Evolutionary conservation across 2,113 vertebrate genomes (phyloP).

Genomic region (Atractosteus spatula): DNA sequence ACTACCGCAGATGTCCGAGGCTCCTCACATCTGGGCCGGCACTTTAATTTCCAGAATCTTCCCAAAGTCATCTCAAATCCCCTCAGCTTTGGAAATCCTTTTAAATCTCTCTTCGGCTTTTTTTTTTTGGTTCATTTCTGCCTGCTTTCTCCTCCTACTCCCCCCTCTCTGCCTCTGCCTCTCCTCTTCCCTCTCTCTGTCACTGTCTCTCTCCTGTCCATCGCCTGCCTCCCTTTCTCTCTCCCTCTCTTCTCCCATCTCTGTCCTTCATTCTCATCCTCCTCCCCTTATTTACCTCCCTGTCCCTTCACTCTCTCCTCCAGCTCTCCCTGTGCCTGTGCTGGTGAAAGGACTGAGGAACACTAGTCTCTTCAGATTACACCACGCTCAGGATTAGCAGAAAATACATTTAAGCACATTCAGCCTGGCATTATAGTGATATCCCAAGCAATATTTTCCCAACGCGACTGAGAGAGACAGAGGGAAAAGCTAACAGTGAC

Average conservation of each 20-base stretch:
- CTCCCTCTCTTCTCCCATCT: background rate
- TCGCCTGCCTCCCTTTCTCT: background rate
- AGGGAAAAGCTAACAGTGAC: slow-evolving; percentile 34
- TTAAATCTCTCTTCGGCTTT: slow-evolving; percentile 44
- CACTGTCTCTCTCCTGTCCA: background rate
- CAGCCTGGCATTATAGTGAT: slow-evolving; percentile 60
- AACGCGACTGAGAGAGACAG: background rate
- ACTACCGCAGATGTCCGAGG: slow-evolving; percentile 65
- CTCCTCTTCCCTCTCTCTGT: slow-evolving; percentile 7
- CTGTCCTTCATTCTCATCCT: slow-evolving; percentile 11
- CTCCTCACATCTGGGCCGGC: slow-evolving; percentile 54
- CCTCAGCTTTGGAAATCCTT: slow-evolving; percentile 41
- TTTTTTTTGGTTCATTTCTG: slow-evolving; percentile 24
- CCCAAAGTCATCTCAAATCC: slow-evolving; percentile 63
- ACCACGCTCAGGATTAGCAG: slow-evolving; percentile 56
- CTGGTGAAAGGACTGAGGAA: slow-evolving; percentile 36
- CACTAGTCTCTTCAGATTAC: slow-evolving; percentile 59
- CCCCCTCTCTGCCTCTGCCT: slow-evolving; percentile 13
- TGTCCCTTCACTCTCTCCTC: background rate
- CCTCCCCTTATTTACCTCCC: background rate
- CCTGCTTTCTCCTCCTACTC: background rate
- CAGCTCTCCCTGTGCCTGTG: background rate
- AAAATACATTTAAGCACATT: slow-evolving; percentile 57
- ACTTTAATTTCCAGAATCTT: slow-evolving; percentile 62
- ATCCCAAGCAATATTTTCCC: slow-evolving; percentile 12